Evolutionary conservation across 1,140 invertebrate genomes (phyloP), one percentile per base, ranked within the genome.

Genomic region (Steinernema feltiae): DNA sequence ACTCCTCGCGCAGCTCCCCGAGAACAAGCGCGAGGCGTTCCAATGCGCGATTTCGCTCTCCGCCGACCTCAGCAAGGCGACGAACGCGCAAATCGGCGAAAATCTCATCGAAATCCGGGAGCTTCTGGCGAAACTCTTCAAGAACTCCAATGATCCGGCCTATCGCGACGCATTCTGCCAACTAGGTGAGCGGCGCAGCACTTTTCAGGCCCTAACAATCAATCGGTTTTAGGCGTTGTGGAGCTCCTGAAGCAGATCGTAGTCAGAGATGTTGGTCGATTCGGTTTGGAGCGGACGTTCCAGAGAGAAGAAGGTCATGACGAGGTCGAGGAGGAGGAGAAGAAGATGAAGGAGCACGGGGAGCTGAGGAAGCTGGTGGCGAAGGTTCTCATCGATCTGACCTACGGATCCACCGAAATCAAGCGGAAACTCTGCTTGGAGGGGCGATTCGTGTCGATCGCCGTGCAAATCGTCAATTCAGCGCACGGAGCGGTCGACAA

Each of bases 301-400:
- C 53, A 63, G 15, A 27, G 24, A n/a, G 53, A 63, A 27, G 53
- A 21, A 63, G 24, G 24, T 21, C 15, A 63, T 7, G 15, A 63
- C 7, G 3, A 27, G 12, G 12, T 27, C 15, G 53, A 12, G 53
- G 53, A 63, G 41, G 41, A 46, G 24, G 53, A 15, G 15, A 63
- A 27, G 53, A 63, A 12, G 53, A 63, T 63, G 53, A 63, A 63
- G 53, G 53, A 63, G 12, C 53, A 63, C 53, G 53, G 53, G 24
- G 53, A 63, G 53, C 2, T 63, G 53, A 12, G 53, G 12, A 63
- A 63, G 53, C 2, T 27, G 12, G 53, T 63, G 53, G 53, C 53
- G 53, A 63, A 63, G 53, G 24, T 63, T 27, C 53, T 63, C 7
- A 63, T 63, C 53, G 53, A 63, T 63, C 24, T 63, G 53, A 63